Conservation (phyloP, 37 sponge, comb jelly and placozoan species). For the Crambe crambe region DNA sequence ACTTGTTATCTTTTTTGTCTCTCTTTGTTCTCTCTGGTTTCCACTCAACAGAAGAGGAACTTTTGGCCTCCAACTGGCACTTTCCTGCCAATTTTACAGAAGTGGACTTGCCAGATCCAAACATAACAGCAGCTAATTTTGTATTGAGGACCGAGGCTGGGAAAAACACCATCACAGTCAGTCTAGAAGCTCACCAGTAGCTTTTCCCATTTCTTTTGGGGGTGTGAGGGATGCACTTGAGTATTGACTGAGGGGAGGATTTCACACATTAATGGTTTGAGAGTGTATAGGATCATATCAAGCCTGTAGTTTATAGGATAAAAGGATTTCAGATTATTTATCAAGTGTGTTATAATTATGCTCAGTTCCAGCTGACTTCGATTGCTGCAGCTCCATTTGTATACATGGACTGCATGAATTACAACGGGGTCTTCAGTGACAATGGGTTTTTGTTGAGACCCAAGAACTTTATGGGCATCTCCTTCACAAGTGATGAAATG, state of each 20-base stretch:
- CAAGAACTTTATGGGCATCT: neutral
- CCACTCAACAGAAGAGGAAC: neutral
- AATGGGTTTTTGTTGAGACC: conserved; percentile 74
- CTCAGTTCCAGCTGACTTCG: conserved; percentile 52
- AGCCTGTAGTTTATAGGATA: neutral
- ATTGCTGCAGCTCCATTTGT: conserved; percentile 76
- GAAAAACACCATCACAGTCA: neutral
- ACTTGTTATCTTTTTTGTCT: conserved; percentile 37
- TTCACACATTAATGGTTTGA: neutral
- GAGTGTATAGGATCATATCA: neutral
- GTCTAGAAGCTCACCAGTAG: neutral
- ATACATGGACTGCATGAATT: conserved; percentile 24
- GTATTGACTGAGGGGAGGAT: too few relatives aligned
- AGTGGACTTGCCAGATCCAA: conserved; percentile 39
- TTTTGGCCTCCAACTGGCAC: conserved; percentile 49
- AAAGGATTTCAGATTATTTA: neutral
- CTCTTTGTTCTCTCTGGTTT: neutral
- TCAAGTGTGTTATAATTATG: neutral
- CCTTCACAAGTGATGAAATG: conserved; percentile 23
- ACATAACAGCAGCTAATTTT: conserved; percentile 37
- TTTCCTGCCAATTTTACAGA: conserved; percentile 62
- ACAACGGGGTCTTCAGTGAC: conserved; percentile 82
- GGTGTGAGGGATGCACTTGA: too few relatives aligned
- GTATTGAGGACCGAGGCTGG: neutral
- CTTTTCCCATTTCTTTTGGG: too few relatives aligned